A percentile compares a stretch with the other conserved stretches of the same genome.
Evolutionary conservation across 2,113 vertebrate genomes (phyloP).

Genomic region (Tachycineta bicolor): DNA sequence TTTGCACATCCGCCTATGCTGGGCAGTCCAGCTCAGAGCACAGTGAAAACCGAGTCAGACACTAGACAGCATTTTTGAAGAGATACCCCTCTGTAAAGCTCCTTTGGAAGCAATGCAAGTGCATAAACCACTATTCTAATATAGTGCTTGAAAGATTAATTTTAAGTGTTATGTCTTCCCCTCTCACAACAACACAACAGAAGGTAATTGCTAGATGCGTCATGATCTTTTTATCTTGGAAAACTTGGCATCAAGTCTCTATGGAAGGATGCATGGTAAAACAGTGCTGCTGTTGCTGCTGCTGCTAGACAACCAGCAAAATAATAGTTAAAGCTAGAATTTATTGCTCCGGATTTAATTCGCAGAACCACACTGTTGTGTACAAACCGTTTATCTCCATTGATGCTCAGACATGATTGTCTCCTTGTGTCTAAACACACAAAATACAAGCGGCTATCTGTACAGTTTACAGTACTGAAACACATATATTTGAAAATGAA

Average conservation of each 20-base stretch:
- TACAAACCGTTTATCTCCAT: constrained; percentile 81
- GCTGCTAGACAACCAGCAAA: constrained; percentile 78
- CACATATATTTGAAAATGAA: constrained; percentile 97
- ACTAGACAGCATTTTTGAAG: constrained; percentile 60
- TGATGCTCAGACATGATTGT: constrained; percentile 94
- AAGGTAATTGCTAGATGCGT: constrained; percentile 53
- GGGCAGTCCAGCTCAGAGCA: constrained; percentile 58
- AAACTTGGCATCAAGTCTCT: constrained; percentile 71
- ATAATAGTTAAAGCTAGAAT: constrained; percentile 85
- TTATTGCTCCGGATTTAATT: constrained; percentile 94
- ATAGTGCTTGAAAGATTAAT: constrained; percentile 69
- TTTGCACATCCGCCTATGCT: constrained; percentile 52
- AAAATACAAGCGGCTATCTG: constrained; percentile 89
- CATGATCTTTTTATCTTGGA: constrained; percentile 46
- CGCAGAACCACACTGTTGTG: constrained; percentile 77
- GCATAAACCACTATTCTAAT: constrained; percentile 72
- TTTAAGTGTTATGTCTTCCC: constrained; percentile 47
- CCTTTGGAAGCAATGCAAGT: constrained; percentile 72
- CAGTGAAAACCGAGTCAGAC: constrained; percentile 63
- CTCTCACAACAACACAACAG: constrained; percentile 47
- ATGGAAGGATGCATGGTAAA: constrained; percentile 64
- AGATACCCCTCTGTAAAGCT: constrained; percentile 68
- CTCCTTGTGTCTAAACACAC: constrained; percentile 93
- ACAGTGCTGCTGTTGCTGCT: constrained; percentile 64
- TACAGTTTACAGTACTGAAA: constrained; percentile 96